phyloP scores from a whole-genome alignment of 2,113 vertebrate genomes.

The Actenoides hombroni region DNA sequence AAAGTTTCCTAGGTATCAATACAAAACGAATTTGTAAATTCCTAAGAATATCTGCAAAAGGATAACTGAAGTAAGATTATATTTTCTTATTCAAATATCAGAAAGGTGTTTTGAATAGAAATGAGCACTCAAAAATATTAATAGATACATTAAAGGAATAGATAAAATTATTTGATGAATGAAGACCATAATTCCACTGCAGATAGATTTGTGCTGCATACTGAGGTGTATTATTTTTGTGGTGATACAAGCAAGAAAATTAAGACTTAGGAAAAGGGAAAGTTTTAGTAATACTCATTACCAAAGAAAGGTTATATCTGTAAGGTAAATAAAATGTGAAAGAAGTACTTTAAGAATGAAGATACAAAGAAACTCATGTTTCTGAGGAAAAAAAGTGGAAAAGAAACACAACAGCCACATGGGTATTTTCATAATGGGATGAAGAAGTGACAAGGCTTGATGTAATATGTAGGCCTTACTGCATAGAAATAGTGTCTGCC shows the following conservation, averaged over 20 bases:
- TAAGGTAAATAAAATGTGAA: not conserved
- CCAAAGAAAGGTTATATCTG: not conserved
- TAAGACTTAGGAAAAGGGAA: not conserved
- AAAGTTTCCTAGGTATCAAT: not conserved
- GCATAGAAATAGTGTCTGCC: not conserved
- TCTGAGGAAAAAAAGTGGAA: not conserved
- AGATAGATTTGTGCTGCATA: not conserved
- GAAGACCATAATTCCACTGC: not conserved
- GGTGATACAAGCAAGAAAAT: not conserved
- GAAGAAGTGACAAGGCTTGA: not conserved
- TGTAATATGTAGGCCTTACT: not conserved
- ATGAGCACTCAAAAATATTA: not conserved
- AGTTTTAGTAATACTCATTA: not conserved
- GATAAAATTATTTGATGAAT: not conserved
- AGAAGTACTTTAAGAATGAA: not conserved
- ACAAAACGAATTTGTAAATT: not conserved
- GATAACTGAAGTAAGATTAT: not conserved
- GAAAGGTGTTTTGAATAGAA: not conserved
- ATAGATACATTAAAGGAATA: not conserved
- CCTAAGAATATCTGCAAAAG: not conserved
- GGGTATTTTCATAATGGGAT: not conserved
- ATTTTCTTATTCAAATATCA: not conserved
- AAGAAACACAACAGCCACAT: not conserved
- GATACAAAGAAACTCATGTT: not conserved
- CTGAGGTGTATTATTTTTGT: not conserved